phyloP scores from a whole-genome alignment of 2,888 invertebrate species.

The Ichneumoninae sp. region DNA sequence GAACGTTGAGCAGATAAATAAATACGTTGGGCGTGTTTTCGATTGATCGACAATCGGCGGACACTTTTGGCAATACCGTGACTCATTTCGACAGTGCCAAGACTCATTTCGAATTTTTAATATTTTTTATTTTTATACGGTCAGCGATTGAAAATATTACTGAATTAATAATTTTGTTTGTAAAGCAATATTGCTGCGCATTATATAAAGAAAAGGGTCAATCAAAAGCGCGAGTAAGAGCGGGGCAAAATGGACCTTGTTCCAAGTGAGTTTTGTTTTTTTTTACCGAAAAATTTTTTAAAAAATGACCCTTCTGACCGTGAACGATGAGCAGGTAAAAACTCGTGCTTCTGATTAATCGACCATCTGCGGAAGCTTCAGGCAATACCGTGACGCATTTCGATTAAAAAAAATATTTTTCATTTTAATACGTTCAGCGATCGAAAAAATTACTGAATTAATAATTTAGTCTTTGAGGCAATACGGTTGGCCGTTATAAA shows the following conservation, averaged over 20 bases:
- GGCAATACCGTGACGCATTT: neutral
- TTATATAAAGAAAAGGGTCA: too few relatives aligned
- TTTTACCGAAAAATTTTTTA: too few relatives aligned
- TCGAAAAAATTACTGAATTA: too few relatives aligned
- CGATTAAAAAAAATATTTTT: neutral
- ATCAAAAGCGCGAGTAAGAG: too few relatives aligned
- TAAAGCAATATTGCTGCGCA: too few relatives aligned
- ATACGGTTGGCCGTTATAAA: too few relatives aligned
- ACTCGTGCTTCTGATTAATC: neutral
- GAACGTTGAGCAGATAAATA: constrained; percentile 5
- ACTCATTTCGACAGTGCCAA: neutral
- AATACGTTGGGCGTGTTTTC: neutral
- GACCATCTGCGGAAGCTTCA: neutral
- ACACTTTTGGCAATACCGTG: neutral
- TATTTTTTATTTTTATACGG: neutral
- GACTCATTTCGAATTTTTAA: neutral
- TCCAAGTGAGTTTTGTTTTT: too few relatives aligned
- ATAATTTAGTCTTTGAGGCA: too few relatives aligned
- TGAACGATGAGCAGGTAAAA: constrained; percentile 3
- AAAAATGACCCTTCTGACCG: neutral
- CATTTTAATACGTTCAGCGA: neutral
- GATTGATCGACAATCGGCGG: neutral
- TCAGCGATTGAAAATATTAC: too few relatives aligned
- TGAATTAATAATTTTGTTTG: too few relatives aligned
- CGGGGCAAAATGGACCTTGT: too few relatives aligned